Base-by-base conservation (phyloP, 2,797 vertebrate species). In the Cygnus olor region DNA sequence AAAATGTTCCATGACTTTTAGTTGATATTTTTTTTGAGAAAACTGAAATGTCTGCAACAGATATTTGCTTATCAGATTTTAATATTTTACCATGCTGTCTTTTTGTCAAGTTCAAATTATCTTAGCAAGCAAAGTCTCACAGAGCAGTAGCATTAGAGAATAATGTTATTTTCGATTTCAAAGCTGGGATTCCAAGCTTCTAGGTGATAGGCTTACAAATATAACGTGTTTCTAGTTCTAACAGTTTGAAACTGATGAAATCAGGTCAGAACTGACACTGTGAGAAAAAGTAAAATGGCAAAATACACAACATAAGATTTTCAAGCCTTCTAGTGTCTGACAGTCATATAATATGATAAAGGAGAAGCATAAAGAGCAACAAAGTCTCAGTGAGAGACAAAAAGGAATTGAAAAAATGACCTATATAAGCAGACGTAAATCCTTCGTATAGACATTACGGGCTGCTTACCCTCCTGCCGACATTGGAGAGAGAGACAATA, bases 381-480 rank as follows among this genome's bases (percentile, higher is more conserved):
- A 38, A 94, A 96, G 69, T 84, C 91, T 91, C 83, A 81, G 73
- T 79, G 44, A 96, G 86, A 83, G 85, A 88, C 76, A 88, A 93
- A 91, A 91, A 63, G 24, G 66, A 93, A 82, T 11, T 81, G 72
- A 84, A 91, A 90, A 96, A 93, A 73, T 77, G 8, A 87, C 86
- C 82, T 80, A 77, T 93, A 45, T 84, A 96, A 93, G 76, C 47
- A 80, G 84, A 77, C 64, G 10, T 47, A 92, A 93, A 90, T 89
- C 93, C 84, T 90, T 89, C 51, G 0, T 85, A 93, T 68, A 95
- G 95, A 53, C 94, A 73, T 88, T 89, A 81, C 30, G 49, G 82
- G 56, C 85, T 93, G 90, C 89, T 95, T 92, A 94, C 88, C 60
- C 91, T 90, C 93, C 96, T 74, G 95, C 94, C 91, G 95, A 80